These are phyloP conservation scores for Agriopis leucophaearia DNA, from an alignment of 2,888 invertebrate genomes.

Conservation along the genomic window DNA sequence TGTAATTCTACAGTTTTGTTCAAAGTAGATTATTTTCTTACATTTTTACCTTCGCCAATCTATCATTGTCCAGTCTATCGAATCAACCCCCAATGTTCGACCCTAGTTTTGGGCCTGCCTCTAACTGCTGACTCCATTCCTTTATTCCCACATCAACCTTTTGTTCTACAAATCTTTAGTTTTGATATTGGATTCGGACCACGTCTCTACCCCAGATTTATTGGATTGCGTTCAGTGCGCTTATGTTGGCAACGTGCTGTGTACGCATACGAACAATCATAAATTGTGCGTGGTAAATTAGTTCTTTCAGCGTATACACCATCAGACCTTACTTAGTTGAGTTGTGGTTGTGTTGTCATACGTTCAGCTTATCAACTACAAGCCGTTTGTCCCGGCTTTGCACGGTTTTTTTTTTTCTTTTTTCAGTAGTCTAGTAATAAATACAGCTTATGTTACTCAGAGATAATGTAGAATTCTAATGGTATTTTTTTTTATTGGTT, in stretches of 20 bases:
- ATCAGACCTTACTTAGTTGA: no score
- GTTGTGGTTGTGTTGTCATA: no score
- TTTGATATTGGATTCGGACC: conserved; percentile 66
- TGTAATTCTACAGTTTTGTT: no score
- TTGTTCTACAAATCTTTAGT: conserved; percentile 69
- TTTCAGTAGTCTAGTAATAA: no score
- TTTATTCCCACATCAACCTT: conserved; percentile 69
- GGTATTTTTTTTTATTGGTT: no score
- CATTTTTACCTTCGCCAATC: neutral
- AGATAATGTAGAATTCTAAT: no score
- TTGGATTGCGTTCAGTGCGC: conserved; percentile 58
- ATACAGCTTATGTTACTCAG: no score
- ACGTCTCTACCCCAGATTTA: conserved; percentile 62
- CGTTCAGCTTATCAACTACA: no score
- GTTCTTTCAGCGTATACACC: conserved; percentile 6
- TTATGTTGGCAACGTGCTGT: conserved; percentile 44
- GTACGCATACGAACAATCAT: conserved; percentile 30
- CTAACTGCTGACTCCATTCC: conserved; percentile 60
- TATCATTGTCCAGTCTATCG: neutral
- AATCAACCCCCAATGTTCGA: neutral
- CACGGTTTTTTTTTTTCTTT: no score
- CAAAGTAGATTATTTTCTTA: neutral
- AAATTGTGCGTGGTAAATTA: conserved; percentile 26
- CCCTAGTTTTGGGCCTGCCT: conserved; percentile 11
- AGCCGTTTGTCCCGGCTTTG: no score